phyloP scores from a whole-genome alignment of 2,888 invertebrate genomes.

The Lepidonotus clava region DNA sequence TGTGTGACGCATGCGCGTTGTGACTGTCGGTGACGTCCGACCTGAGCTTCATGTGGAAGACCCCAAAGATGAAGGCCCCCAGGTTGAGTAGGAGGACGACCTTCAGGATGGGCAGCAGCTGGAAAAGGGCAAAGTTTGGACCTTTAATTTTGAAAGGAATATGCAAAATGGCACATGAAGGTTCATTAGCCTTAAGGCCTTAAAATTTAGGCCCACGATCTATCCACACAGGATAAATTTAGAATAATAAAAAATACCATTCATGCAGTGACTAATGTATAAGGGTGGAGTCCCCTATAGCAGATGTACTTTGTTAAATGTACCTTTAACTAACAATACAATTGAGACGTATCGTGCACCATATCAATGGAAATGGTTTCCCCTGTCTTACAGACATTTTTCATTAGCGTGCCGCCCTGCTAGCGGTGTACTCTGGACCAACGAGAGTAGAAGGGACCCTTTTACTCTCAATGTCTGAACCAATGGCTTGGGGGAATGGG shows the following conservation, averaged over 20 bases:
- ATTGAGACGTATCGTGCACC: too few relatives aligned
- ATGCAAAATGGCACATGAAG: background rate
- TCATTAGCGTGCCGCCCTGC: too few relatives aligned
- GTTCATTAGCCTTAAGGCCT: background rate
- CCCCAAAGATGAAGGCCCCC: constrained; percentile 28
- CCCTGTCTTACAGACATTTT: too few relatives aligned
- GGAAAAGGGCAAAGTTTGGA: background rate
- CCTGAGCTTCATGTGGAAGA: background rate
- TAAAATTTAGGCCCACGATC: background rate
- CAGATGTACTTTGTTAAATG: background rate
- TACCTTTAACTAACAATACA: too few relatives aligned
- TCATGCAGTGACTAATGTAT: too few relatives aligned
- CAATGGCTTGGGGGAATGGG: too few relatives aligned
- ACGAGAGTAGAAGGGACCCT: too few relatives aligned
- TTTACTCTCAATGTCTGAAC: too few relatives aligned
- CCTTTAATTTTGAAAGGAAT: background rate
- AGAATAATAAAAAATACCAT: too few relatives aligned
- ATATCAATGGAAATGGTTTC: too few relatives aligned
- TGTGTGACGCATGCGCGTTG: background rate
- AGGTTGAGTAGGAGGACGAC: constrained; percentile 44
- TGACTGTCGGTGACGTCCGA: background rate
- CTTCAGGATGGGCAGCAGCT: constrained; percentile 17
- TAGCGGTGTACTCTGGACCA: too few relatives aligned
- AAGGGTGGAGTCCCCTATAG: background rate
- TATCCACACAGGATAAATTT: background rate